Base-by-base conservation (phyloP, 1,140 invertebrate species). In the Drosophila nasuta region DNA sequence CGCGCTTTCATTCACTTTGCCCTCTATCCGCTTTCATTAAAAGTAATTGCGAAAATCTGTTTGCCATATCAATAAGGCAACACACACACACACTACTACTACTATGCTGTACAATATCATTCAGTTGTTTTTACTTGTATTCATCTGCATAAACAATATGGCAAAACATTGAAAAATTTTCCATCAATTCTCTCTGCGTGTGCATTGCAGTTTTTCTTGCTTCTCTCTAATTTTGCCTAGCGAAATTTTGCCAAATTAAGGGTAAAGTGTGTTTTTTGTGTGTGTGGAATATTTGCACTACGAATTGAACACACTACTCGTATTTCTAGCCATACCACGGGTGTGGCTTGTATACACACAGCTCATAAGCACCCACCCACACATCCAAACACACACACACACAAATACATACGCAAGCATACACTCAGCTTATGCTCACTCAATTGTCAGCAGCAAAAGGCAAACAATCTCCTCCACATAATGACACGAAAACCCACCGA, bases 41-140 rank as follows among this genome's bases (percentile, higher is more conserved):
- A 66, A 69, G 66, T 88, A 81, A 89, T 89, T 88, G 82, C 81
- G 70, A 64, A 81, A 88, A 81, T 85, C 85, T 71, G 75, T 76
- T 83, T 70, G 78, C 72, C 75, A 77, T 77, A 87, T 80, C 65
- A 88, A 80, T 76, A 69, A 76, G 73, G 52, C 64, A 7, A 7
- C 35, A 3, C 20, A 25, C 20, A 25, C 20, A 25, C 20, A 25
- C 20, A 38, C 35, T 1, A 33, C 5, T 33, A 33, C 30, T 8
- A 10, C 35, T 38, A 10, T 10, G 8, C 8, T 8, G 7, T 33
- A 33, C 30, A 33, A 33, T 7, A 33, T n/a, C n/a, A 17, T 46
- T 35, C 11, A n/a, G 30, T 5, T 15, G 35, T 43, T 51, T 17
- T 10, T 30, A 8, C 20, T 25, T 25, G 20, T 25, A 25, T 33